These are phyloP conservation scores for Drosophila grimshawi DNA, from an alignment of 1,140 invertebrate genomes.

Conservation along the genomic window DNA sequence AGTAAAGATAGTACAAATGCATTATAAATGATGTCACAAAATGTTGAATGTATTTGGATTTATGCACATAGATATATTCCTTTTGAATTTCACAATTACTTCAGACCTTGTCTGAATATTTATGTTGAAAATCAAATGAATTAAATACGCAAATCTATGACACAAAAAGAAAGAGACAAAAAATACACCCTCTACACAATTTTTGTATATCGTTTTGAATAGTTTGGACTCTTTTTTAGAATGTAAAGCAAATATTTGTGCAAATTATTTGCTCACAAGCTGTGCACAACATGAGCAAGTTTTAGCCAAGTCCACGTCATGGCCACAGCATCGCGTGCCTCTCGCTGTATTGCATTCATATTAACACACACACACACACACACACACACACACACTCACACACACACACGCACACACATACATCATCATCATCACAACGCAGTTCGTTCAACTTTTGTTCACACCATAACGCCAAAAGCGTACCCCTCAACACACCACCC, in stretches of 20 bases:
- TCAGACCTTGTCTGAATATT: background rate
- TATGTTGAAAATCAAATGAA: slow-evolving; percentile 14
- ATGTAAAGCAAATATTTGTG: slow-evolving; percentile 38
- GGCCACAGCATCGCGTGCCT: slow-evolving; percentile 37
- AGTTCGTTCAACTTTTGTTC: slow-evolving; percentile 59
- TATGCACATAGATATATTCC: background rate
- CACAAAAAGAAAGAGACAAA: background rate
- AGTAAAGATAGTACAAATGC: background rate
- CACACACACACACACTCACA: background rate
- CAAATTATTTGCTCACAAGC: slow-evolving; percentile 28
- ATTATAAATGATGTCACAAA: background rate
- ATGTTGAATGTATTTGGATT: background rate
- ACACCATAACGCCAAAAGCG: slow-evolving; percentile 37
- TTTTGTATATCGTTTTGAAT: slow-evolving; percentile 8
- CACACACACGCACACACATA: slow-evolving; percentile 10
- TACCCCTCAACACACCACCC: background rate
- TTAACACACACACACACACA: slow-evolving; percentile 11
- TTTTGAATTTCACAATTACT: slow-evolving; percentile 14
- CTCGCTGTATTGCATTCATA: slow-evolving; percentile 31
- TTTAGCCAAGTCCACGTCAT: slow-evolving; percentile 28
- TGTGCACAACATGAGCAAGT: slow-evolving; percentile 12
- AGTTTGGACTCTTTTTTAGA: slow-evolving; percentile 17
- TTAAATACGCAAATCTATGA: background rate
- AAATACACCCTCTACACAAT: background rate
- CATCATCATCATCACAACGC: slow-evolving; percentile 9